phyloP scores from a whole-genome alignment of 2,113 vertebrate genomes.

The Eretmochelys imbricata region DNA sequence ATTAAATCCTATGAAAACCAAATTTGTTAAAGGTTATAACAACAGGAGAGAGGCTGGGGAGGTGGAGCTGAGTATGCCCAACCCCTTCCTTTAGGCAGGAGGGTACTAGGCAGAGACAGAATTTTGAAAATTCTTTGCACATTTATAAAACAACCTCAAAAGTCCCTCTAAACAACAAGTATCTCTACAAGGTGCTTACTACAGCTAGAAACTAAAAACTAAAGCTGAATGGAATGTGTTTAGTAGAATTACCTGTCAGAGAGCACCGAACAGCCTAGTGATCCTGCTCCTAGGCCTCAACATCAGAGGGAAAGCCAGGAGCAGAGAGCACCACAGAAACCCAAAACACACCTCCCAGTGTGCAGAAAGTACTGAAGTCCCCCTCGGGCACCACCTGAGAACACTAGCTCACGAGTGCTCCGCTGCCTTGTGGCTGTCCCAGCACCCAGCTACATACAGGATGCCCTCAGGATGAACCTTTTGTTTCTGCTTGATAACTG shows the following conservation, averaged over 20 bases:
- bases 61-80: not conserved
- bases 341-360: not conserved
- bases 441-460: not conserved
- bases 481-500: not conserved
- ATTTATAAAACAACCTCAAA: not conserved
- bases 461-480: not conserved
- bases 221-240: not conserved
- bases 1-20: not conserved
- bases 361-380: not conserved
- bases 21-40: not conserved
- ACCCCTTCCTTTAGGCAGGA: rapidly evolving
- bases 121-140: not conserved
- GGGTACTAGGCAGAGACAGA: not conserved
- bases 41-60: not conserved
- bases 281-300: not conserved
- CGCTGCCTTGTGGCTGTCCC: not conserved
- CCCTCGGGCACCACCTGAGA: not conserved
- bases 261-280: not conserved
- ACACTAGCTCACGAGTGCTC: not conserved
- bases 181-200: not conserved
- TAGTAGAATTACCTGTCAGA: not conserved
- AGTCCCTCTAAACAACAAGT: rapidly evolving
- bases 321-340: not conserved
- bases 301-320: not conserved
- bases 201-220: not conserved